Evolutionary conservation across 2,888 invertebrate species (phyloP).

Genomic region (Anodontia alba): DNA sequence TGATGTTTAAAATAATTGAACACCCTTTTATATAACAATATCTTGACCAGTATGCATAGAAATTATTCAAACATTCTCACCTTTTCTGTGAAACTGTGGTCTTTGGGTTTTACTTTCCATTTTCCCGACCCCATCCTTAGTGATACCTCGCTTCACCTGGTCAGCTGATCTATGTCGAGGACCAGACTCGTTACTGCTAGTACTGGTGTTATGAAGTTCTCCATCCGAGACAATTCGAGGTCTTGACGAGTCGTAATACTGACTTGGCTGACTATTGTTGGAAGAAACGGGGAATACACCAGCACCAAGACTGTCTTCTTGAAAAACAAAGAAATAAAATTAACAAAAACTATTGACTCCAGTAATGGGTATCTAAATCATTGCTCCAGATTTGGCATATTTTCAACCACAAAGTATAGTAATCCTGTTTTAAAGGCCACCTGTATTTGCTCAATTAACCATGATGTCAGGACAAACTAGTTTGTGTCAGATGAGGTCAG

Average conservation of each 20-base stretch:
- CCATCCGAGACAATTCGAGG: slow-evolving; percentile 55
- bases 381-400: too few species aligned
- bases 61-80: not conserved
- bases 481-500: too few species aligned
- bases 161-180: slow-evolving; percentile 56
- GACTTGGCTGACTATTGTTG: slow-evolving; percentile 17
- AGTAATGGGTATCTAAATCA: too few species aligned
- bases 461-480: too few species aligned
- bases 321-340: not conserved
- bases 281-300: slow-evolving; percentile 39
- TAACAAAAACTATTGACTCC: not conserved
- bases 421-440: too few species aligned
- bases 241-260: slow-evolving; percentile 32
- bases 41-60: too few species aligned
- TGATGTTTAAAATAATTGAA: too few species aligned
- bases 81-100: slow-evolving; percentile 5
- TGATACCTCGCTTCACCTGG: not conserved
- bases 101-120: not conserved
- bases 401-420: too few species aligned
- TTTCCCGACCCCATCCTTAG: not conserved
- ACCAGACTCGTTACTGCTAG: slow-evolving; percentile 55
- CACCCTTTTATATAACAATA: too few species aligned
- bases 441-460: too few species aligned
- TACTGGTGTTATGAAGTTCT: slow-evolving; percentile 51
- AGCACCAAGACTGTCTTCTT: slow-evolving; percentile 60